Base-by-base conservation (phyloP, 2,797 vertebrate species). In the Spinibarbus caldwelli region DNA sequence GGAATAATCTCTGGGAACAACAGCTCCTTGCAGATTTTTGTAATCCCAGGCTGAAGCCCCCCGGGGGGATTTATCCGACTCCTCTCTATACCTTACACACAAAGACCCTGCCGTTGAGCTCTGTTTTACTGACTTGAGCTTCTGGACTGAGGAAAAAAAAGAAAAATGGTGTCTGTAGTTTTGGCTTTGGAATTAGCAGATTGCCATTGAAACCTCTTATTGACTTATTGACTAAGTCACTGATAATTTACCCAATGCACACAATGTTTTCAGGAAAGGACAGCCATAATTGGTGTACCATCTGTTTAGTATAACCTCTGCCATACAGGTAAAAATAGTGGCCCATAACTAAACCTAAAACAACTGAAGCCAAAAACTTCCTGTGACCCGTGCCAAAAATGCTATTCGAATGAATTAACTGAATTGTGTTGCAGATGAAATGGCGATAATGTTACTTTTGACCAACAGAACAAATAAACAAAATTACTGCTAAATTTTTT, bases 1-100 rank as follows among this genome's bases (percentile, higher is more conserved):
- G 77, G 84, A 85, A 87, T 95, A 94, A 95, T 95, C 94, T 91
- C 73, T 87, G 92, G 90, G 88, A 92, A 93, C 91, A 92, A 89
- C 89, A 92, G 90, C 89, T 94, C 89, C 91, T 90, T 92, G 85
- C 88, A 91, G 93, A 94, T 88, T 92, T 92, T 86, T 59, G 85
- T 94, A 95, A 95, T 95, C 93, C 90, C 80, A 72, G 23, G 52
- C 41, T 80, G 45, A 85, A 91, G 87, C 90, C 88, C 89, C 78
- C 85, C 79, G 54, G 64, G 78, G 86, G 86, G 91, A 90, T 93
- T 92, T 92, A 90, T 88, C 75, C 87, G 89, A 93, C 31, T 66
- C 77, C 31, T 78, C 64, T 84, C 78, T 70, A 68, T 57, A 47
- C n/a, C 41, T 77, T 36, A 36, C 26, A 29, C 34, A 71, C 76